Evolutionary conservation across 2,888 invertebrate species (phyloP).

Genomic region (Eupsilia transversa): DNA sequence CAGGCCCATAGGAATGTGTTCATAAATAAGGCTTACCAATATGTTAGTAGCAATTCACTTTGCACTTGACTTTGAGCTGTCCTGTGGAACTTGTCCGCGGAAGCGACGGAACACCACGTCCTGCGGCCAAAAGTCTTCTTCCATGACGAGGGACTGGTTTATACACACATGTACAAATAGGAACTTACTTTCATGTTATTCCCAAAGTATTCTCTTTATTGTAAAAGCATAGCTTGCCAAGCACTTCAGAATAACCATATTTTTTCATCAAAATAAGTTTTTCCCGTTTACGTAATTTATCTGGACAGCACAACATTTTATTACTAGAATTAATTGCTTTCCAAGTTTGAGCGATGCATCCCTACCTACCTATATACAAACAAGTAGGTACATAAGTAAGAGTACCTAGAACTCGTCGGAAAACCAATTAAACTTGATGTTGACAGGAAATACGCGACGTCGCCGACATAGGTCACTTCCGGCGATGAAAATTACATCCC

Average conservation of each 20-base stretch:
- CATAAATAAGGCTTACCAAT: too few relatives aligned
- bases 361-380: constrained; percentile 10
- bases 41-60: too few relatives aligned
- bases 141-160: neutral
- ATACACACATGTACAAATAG: neutral
- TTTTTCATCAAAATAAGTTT: neutral
- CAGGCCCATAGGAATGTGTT: too few relatives aligned
- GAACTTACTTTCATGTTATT: neutral
- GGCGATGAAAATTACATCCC: constrained; percentile 54
- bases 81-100: neutral
- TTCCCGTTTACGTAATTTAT: neutral
- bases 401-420: constrained; percentile 48
- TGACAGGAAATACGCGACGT: constrained; percentile 67
- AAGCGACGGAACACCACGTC: neutral
- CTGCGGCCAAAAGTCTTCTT: neutral
- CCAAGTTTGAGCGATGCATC: constrained; percentile 24
- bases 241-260: neutral
- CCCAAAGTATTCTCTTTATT: neutral
- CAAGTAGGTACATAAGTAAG: constrained; percentile 33
- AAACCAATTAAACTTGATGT: constrained; percentile 74
- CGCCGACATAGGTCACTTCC: constrained; percentile 63
- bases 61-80: neutral
- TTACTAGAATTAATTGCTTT: constrained; percentile 28
- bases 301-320: neutral
- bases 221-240: neutral